A percentile compares a stretch with the other conserved stretches of the same genome.
These are phyloP conservation scores for Tanypteryx hageni DNA, from an alignment of 2,888 invertebrate genomes.

Conservation along the genomic window DNA sequence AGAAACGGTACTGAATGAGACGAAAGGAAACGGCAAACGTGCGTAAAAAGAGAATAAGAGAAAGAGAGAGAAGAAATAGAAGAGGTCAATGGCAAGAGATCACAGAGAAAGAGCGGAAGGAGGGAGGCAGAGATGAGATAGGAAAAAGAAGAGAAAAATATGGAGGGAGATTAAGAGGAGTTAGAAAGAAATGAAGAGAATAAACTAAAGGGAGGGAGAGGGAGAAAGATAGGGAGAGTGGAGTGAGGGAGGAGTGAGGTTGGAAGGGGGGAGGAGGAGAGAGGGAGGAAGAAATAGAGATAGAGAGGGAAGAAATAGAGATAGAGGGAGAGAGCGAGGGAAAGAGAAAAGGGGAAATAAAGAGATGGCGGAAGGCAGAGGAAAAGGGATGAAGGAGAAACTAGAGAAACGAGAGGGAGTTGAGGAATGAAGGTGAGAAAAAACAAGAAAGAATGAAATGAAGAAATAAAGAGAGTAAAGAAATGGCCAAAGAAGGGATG, in stretches of 20 bases:
- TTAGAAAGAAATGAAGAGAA: too few species aligned
- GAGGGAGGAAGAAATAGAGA: neutral
- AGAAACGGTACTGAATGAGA: conserved; percentile 58
- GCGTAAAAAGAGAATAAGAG: neutral
- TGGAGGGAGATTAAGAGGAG: neutral
- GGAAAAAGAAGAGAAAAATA: too few species aligned
- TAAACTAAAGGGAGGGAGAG: neutral
- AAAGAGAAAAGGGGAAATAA: neutral
- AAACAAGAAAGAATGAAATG: too few species aligned
- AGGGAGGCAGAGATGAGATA: too few species aligned
- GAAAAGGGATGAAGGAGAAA: neutral
- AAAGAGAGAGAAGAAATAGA: neutral
- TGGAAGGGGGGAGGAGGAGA: neutral
- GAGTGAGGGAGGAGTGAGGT: too few species aligned
- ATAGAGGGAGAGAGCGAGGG: neutral
- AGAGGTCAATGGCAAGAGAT: neutral
- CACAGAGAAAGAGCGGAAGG: neutral
- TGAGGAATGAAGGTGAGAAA: too few species aligned
- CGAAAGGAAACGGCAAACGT: conserved; percentile 44
- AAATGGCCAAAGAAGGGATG: too few species aligned
- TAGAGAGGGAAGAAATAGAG: neutral
- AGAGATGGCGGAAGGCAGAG: neutral
- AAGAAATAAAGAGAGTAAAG: too few species aligned
- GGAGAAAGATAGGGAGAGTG: neutral
- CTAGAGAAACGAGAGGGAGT: too few species aligned